Conservation (phyloP, 2,113 vertebrate genomes). For the Antigone vipio region DNA sequence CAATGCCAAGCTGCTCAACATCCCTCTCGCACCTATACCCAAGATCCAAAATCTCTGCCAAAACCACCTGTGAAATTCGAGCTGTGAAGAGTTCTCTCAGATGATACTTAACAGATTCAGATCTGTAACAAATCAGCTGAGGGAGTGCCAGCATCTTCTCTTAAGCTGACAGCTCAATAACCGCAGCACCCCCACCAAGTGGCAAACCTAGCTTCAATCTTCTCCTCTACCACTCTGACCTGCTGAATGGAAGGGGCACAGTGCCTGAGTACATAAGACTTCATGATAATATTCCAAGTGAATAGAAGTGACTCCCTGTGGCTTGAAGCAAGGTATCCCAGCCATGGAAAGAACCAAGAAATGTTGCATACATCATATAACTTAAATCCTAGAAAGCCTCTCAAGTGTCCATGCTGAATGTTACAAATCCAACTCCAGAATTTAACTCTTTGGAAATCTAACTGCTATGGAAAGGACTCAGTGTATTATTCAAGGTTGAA, state of each 20-base stretch:
- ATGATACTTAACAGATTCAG: background rate
- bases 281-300: background rate
- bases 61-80: background rate
- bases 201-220: background rate
- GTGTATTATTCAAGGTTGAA: background rate
- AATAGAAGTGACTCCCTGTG: background rate
- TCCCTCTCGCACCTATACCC: background rate
- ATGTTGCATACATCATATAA: background rate
- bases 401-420: background rate
- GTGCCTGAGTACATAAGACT: background rate
- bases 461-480: background rate
- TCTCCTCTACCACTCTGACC: background rate
- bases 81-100: fast-evolving
- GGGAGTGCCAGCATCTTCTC: background rate
- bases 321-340: background rate
- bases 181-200: background rate
- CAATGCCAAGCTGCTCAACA: background rate
- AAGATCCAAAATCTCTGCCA: background rate
- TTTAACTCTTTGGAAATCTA: background rate
- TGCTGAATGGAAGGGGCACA: background rate
- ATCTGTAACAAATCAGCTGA: background rate
- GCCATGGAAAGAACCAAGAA: background rate
- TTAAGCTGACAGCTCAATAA: background rate
- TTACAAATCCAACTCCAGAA: background rate
- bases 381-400: background rate